Evolutionary conservation across 1,140 invertebrate genomes (phyloP).

Genomic region (Heliconius eleuchia): DNA sequence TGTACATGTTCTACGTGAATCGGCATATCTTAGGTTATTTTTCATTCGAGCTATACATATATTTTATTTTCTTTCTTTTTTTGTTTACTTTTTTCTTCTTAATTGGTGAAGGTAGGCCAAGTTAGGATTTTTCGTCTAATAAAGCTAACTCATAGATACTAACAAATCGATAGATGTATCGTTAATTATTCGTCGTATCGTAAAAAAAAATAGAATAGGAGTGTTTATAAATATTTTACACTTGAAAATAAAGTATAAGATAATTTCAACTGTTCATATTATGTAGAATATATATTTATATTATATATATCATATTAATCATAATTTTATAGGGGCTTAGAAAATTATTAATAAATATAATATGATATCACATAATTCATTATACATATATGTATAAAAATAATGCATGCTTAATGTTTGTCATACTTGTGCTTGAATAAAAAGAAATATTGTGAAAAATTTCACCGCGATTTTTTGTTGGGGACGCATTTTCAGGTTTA

Average conservation of each 20-base stretch:
- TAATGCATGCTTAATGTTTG: conserved; percentile 72
- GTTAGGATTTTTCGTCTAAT: conserved; percentile 24
- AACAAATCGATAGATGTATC: conserved; percentile 41
- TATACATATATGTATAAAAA: conserved; percentile 61
- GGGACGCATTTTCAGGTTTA: conserved; percentile 28
- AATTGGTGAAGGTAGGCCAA: conserved; percentile 41
- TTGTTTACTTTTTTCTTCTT: conserved; percentile 28
- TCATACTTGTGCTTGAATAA: conserved; percentile 77
- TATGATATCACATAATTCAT: conserved; percentile 41
- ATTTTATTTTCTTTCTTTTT: conserved; percentile 11
- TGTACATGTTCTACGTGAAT: conserved; percentile 30
- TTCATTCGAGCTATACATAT: conserved; percentile 27
- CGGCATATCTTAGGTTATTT: conserved; percentile 34
- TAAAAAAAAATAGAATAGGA: conserved; percentile 40
- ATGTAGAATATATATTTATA: conserved; percentile 59
- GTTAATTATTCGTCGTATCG: conserved; percentile 35
- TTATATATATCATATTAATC: conserved; percentile 35
- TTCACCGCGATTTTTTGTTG: conserved; percentile 56
- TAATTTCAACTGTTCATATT: conserved; percentile 36
- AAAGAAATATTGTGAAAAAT: conserved; percentile 50
- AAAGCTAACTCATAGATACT: conserved; percentile 28
- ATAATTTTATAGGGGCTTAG: conserved; percentile 48
- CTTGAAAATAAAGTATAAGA: conserved; percentile 36
- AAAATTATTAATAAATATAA: conserved; percentile 32
- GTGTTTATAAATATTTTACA: conserved; percentile 39